phyloP scores from a whole-genome alignment of 2,797 vertebrate genomes.

The Pangasius djambal region DNA sequence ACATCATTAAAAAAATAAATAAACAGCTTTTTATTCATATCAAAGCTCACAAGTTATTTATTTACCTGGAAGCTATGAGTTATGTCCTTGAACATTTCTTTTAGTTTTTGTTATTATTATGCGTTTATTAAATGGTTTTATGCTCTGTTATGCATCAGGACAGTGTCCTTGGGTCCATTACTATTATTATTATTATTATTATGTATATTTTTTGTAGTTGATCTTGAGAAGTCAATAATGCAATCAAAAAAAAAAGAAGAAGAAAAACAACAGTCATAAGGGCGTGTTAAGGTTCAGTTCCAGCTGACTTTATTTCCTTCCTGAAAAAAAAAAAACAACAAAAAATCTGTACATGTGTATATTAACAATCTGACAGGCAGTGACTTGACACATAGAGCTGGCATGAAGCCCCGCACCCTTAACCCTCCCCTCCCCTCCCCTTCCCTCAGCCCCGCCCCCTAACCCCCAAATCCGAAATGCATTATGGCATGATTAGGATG shows the following conservation, averaged over 20 bases:
- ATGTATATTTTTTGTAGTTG: neutral
- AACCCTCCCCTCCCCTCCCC: slow-evolving; percentile 65
- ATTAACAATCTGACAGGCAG: slow-evolving; percentile 99
- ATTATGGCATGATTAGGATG: slow-evolving; percentile 87
- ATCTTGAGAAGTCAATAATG: neutral
- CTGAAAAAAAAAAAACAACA: slow-evolving; percentile 75
- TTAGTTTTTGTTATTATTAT: neutral
- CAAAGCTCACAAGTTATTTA: neutral
- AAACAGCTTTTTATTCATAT: neutral
- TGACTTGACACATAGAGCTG: slow-evolving; percentile 98
- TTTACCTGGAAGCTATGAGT: neutral
- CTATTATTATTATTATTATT: neutral
- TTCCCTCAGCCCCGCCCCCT: neutral
- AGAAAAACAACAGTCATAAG: slow-evolving; percentile 68
- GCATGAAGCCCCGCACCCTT: slow-evolving; percentile 80
- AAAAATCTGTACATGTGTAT: slow-evolving; percentile 97
- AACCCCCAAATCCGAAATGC: slow-evolving; percentile 50
- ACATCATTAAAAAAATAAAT: neutral
- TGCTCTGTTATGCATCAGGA: neutral
- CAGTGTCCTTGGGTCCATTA: neutral
- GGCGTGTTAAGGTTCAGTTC: slow-evolving; percentile 93
- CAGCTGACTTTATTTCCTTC: slow-evolving; percentile 99
- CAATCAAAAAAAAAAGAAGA: slow-evolving; percentile 23
- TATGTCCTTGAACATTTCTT: neutral
- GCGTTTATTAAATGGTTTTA: too few species aligned